These are phyloP conservation scores for Cavia porcellus DNA, from an alignment of 2,113 vertebrate genomes.

Conservation along the genomic window DNA sequence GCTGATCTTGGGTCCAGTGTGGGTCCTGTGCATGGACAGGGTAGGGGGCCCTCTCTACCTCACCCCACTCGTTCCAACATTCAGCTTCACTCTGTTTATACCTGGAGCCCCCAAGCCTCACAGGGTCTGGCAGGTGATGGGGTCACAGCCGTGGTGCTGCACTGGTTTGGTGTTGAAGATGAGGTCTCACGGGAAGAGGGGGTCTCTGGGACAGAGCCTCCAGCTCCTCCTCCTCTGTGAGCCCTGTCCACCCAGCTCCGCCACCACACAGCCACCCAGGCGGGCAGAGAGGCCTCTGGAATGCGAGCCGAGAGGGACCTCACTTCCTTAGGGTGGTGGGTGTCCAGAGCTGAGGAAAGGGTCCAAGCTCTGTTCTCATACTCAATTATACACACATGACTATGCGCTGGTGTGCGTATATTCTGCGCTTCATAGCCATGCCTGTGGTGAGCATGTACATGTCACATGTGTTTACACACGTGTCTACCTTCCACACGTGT, in stretches of 20 bases:
- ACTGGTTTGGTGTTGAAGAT: not conserved
- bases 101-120: not conserved
- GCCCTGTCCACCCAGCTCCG: no score
- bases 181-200: not conserved
- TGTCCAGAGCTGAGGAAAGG: not conserved
- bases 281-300: not conserved
- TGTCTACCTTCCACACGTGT: not conserved
- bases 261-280: not conserved
- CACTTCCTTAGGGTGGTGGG: no score
- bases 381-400: not conserved
- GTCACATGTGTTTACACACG: not conserved
- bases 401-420: not conserved
- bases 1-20: not conserved
- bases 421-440: not conserved
- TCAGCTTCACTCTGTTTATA: not conserved
- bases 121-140: not conserved
- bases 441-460: not conserved
- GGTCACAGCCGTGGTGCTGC: not conserved
- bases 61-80: not conserved
- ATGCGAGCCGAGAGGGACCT: not conserved
- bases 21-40: no score
- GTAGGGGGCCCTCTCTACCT: accelerated
- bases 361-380: not conserved
- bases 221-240: not conserved
- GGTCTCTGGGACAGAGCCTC: not conserved